Percentiles rank a stretch among this genome's conserved stretches.
Conservation (phyloP, 2,888 invertebrate genomes). For the Spilarctia lutea region DNA sequence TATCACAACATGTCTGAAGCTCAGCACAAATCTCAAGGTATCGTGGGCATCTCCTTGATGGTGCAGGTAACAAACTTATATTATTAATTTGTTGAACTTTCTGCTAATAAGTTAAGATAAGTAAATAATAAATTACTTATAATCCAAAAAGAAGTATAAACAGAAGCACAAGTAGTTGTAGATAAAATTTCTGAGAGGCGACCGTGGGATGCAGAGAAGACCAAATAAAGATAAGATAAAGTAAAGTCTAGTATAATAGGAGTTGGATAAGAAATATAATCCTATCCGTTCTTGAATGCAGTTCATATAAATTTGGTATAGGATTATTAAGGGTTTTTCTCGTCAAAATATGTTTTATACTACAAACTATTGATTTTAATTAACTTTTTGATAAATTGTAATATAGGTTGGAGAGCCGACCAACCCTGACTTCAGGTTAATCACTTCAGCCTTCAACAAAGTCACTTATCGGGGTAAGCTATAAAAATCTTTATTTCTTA, state of each 20-base stretch:
- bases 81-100: not conserved
- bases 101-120: not conserved
- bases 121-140: too few species aligned
- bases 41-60: conserved; percentile 97
- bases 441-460: conserved; percentile 95
- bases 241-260: too few species aligned
- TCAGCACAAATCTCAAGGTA: conserved; percentile 98
- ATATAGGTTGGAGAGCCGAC: conserved; percentile 94
- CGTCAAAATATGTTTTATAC: not conserved
- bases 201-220: too few species aligned
- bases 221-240: too few species aligned
- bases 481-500: not conserved
- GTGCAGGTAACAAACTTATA: conserved; percentile 91
- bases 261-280: not conserved
- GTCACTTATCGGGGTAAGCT: conserved; percentile 93
- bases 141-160: too few species aligned
- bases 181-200: too few species aligned
- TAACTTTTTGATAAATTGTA: not conserved
- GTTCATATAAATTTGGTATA: not conserved
- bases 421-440: conserved; percentile 94
- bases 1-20: conserved; percentile 99
- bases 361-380: not conserved
- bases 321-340: not conserved
- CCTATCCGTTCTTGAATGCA: not conserved
- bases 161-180: too few species aligned